Evolutionary conservation across 2,797 vertebrate species (phyloP).

Genomic region (Petrocephalus sullivani): DNA sequence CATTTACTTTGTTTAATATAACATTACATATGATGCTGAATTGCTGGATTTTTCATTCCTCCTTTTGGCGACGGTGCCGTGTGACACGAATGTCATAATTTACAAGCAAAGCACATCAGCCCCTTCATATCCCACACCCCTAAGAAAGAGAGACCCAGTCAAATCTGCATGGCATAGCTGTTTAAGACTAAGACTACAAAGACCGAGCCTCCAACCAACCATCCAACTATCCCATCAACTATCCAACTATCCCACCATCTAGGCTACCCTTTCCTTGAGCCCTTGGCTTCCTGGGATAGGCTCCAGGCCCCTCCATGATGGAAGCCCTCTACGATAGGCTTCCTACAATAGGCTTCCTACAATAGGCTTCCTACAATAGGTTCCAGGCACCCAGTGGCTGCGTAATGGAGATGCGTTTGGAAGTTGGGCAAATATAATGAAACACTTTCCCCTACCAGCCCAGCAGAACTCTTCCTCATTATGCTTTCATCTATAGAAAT

Average conservation of each 20-base stretch:
- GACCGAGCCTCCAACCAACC: not conserved
- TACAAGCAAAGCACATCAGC: not conserved
- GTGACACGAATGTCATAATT: not conserved
- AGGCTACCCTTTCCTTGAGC: not conserved
- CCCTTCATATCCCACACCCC: not conserved
- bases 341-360: not conserved
- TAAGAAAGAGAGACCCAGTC: not conserved
- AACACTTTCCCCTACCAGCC: not conserved
- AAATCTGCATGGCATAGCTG: not conserved
- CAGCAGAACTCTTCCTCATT: not conserved
- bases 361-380: not conserved
- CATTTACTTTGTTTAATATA: not conserved
- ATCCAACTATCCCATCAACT: not conserved
- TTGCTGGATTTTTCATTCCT: not conserved
- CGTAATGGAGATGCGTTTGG: not conserved
- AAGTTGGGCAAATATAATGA: not conserved
- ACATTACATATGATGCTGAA: not conserved
- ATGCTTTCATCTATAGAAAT: not conserved
- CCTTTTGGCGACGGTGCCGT: not conserved
- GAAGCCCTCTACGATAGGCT: not conserved
- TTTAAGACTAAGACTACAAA: not conserved
- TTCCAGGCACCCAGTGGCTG: not conserved
- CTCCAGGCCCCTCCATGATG: not conserved
- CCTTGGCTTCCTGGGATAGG: not conserved
- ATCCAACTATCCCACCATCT: not conserved